Evolutionary conservation across 2,888 invertebrate species (phyloP), one percentile per base, ranked within the genome.

Genomic region (Portevinia maculata): DNA sequence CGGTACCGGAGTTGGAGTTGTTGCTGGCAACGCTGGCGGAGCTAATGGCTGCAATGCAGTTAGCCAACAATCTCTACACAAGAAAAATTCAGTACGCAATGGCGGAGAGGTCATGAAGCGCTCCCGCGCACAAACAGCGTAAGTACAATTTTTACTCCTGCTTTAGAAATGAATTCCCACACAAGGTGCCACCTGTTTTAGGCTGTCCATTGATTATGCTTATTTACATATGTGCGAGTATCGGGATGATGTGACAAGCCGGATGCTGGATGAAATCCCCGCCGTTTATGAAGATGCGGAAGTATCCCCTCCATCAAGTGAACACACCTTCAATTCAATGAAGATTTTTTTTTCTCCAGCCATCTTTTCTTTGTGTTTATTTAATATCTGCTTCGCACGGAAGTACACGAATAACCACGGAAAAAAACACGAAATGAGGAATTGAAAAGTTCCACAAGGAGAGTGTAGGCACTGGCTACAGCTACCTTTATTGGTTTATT

Each of bases 101-200:
- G 89, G 92, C 84, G 93, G 93, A 62, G 94, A 94, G 87, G 92
- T 94, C 64, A 90, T 94, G 85, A 94, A 94, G 88, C 92, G 94
- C 83, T 93, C 93, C 86, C 91, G 94, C 88, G 92, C 93, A 85
- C 94, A 94, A 90, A 93, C 93, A 86, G 93, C 93, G 94, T 94
- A 91, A 93, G 94, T 93, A 78, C 8, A 34, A 48, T 55, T 11
- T 11, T 37, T 46, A 30, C 21, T 70, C 17, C 8, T 19, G 5
- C 19, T 44, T 21, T 44, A 9, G 17, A 30, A 44, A 53, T 34
- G 62, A 48, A 50, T 70, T 75, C 52, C 46, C 81, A 74, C 30
- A 69, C 41, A 11, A 19, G 30, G 21, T 32, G 34, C 15, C 21
- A 15, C 79, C 75, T 81, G 79, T 81, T 70, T 76, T 64, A 53